Base-by-base conservation (phyloP, 2,888 invertebrate genomes). In the Sepioteuthis lessoniana region DNA sequence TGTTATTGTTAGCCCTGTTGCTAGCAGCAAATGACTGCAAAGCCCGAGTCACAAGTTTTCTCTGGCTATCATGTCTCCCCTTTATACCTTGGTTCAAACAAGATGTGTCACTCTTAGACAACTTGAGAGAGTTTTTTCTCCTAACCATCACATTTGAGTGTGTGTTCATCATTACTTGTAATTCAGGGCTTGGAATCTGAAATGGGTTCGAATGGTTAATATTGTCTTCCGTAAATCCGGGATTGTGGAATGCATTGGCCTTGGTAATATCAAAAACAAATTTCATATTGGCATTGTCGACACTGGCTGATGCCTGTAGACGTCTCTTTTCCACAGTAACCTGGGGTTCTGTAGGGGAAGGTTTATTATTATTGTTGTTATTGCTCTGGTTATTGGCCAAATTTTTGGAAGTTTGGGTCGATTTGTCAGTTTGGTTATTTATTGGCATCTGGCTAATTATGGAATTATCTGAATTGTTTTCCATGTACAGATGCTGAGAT, bases 141-240 rank as follows among this genome's bases (percentile, higher is more conserved):
- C 46, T 92, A 10, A 92, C 92, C 37, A 92, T 42, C 31, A 47
- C 92, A 92, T 92, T 92, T 3, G 92, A 31, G 42, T 92, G 92
- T 4, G 92, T 92, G 47, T 92, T 92, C 38, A 92, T 47, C 92
- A 92, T 92, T 31, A 92, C 92, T 92, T 92, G 92, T 31, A 47
- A 46, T n/a, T 92, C 92, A 4, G 92, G 92, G 92, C 92, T 92
- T 5, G 92, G 92, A 38, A 92, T 92, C 92, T 92, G 92, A 42
- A 42, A 92, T 2, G 35, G 42, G 28, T 92, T 92, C 10, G 92
- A 38, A 7, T 92, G 31, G 42, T 92, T 92, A 28, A 31, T 92
- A 10, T 19, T 42, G 42, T 92, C 46, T 31, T 25, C 47, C 16
- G 28, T 42, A 92, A 47, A n/a, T 13, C n/a, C 46, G 10, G 19